Base-by-base conservation (phyloP, 2,113 vertebrate species). In the Pseudopodoces humilis region DNA sequence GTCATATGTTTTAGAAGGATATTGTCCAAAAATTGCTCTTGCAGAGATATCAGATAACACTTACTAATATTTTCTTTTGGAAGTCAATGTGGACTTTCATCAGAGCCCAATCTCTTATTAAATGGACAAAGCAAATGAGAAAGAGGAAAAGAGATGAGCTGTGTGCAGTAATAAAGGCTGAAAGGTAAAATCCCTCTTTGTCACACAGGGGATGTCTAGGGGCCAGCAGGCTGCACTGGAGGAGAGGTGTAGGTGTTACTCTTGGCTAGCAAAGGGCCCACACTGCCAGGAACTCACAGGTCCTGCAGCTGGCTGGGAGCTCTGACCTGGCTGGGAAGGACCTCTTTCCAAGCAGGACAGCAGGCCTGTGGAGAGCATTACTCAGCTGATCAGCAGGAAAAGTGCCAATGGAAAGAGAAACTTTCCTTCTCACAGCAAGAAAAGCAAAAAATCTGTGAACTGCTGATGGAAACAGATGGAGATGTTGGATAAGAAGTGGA, bases 341-440 rank as follows among this genome's bases (percentile, higher is more conserved):
- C n/a, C 37, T 76, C 86, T 94, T 97, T 95, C 95, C 96, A 86
- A 95, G 64, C 64, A 91, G 81, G 92, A 93, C 95, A 94, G 78
- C 64, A 93, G 47, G 90, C 90, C 83, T 83, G 69, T 88, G 94
- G 94, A 96, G 96, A 95, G 95, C 84, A 94, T 95, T 96, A 94
- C 86, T 97, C 95, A 95, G 93, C 90, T 95, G 88, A 96, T 90
- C 86, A 89, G 83, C 52, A 79, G 94, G 91, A 91, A 86, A 65
- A 47, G 46, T 85, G 96, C 93, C 95, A 92, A 3, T 89, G 94
- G 95, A 94, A 93, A 94, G 86, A 94, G 88, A 97, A 96, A 96
- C 78, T 94, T 96, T 95, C 88, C 78, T 93, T 85, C 81, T 88
- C 88, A 70, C 83, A 88, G 94, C 67, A 86, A 95, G 94, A 68